Evolutionary conservation across 53 echinoderm and acorn worm genomes (phyloP).

Genomic region (Patiria pectinifera): DNA sequence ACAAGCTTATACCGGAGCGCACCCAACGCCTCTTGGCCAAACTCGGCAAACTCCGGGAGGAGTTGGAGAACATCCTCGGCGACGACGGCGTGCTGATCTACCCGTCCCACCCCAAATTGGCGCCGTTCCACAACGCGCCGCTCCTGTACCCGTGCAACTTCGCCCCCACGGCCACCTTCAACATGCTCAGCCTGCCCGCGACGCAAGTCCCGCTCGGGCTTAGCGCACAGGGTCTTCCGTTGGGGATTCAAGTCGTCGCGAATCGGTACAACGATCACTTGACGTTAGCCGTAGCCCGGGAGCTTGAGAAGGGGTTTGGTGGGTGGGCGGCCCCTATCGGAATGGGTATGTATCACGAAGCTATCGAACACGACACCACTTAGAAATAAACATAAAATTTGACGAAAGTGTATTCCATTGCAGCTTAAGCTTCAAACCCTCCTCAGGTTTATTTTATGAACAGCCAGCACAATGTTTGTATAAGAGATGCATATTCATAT

Average conservation of each 20-base stretch:
- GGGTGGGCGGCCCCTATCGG: conserved; percentile 91
- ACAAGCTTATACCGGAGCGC: conserved; percentile 70
- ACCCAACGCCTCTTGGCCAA: conserved; percentile 72
- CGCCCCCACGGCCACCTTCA: conserved; percentile 87
- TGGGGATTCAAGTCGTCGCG: conserved; percentile 90
- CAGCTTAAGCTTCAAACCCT: background rate
- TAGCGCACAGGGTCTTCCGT: conserved; percentile 83
- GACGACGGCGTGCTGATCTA: conserved; percentile 88
- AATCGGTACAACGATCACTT: conserved; percentile 88
- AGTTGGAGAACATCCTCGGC: conserved; percentile 83
- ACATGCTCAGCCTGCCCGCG: conserved; percentile 86
- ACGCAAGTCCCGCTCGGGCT: conserved; percentile 97
- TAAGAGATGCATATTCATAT: too few relatives aligned
- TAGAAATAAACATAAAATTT: background rate
- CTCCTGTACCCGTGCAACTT: conserved; percentile 90
- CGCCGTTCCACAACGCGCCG: conserved; percentile 96
- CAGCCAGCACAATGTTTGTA: too few relatives aligned
- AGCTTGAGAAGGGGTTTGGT: conserved; percentile 91
- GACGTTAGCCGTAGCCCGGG: conserved; percentile 87
- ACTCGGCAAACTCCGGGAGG: conserved; percentile 78
- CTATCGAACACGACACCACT: conserved; percentile 31
- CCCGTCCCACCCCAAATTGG: conserved; percentile 94
- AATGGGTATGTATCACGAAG: conserved; percentile 59
- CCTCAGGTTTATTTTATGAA: background rate
- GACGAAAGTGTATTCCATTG: background rate